Base-by-base conservation (phyloP, 2,797 vertebrate genomes). In the Aviceda leuphotes region DNA sequence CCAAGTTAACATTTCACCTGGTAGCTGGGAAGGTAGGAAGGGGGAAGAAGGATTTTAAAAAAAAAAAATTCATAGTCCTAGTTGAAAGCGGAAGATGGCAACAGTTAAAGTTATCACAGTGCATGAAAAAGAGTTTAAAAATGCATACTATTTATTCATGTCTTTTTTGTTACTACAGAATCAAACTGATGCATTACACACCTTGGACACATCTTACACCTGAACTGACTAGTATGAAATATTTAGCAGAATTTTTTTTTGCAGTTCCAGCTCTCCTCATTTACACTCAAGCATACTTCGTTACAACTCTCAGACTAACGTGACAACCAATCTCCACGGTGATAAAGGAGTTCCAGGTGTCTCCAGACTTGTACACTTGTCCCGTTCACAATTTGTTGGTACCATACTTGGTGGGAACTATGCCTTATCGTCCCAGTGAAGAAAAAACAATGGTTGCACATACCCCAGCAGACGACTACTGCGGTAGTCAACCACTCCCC, bases 371-470 rank as follows among this genome's bases (percentile, higher is more conserved):
- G 28, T 4, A 66, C 28, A 22, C 4, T 26, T 41, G 8, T 10
- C 31, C 22, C 5, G 55, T 82, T 33, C 5, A 10, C n/a, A 50
- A 15, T 46, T 20, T 35, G 9, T 65, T 79, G 37, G 46, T 44
- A 54, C 6, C 0, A 0, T 9, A 21, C 30, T 25, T 44, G 24
- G 50, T 15, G 63, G 41, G 18, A 83, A 19, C 10, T 20, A 16
- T 22, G 65, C 59, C 22, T 65, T 49, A 63, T 26, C 58, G 80
- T 9, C 37, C 24, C 76, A 67, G 24, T 2, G 16, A 86, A 70
- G n/a, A 11, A 59, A 55, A 74, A 62, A 16, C 33, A 33, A 43
- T 4, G 12, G 31, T 1, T 55, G 56, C 11, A 25, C 6, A 4
- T 8, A 52, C 1, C 8, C 54, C 33, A 77, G 18, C 3, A 9